Base-by-base conservation (phyloP, 2,888 invertebrate species). In the Rapana venosa region DNA sequence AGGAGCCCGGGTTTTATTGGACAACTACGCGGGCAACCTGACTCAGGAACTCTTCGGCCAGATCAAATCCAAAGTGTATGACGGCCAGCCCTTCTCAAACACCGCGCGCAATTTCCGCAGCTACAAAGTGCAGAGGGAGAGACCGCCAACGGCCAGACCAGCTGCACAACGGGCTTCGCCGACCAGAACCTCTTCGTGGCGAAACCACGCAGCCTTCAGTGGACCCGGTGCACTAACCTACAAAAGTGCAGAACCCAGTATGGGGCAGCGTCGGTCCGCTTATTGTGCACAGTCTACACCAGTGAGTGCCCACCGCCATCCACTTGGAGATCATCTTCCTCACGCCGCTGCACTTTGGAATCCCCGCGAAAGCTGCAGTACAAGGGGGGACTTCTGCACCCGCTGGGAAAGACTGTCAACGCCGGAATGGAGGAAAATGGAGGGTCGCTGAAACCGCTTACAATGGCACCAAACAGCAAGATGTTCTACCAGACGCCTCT, bases 271-370 rank as follows among this genome's bases (percentile, higher is more conserved):
- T 13, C 15, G 91, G 58, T 88, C 90, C 56, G 90, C 90, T 35
- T n/a, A n/a, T 90, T 91, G 6, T 93, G 92, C 85, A 90, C 88
- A 4, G 87, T 74, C 4, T 36, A 86, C 11, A 70, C 88, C 90
- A 93, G 61, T 77, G 93, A 70, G 93, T 92, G 87, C 92, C 94
- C 8, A 94, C 93, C 87, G 94, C 95, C 56, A 93, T 95, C 13
- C 95, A 94, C 0, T 91, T 95, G 58, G 95, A 95, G 89, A 91
- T 95, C 56, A 91, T 95, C 87, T 95, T 93, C 93, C 79, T 93
- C 89, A 95, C 94, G 0, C 95, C 95, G 0, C 92, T 95, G n/a
- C 88, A 91, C 17, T 88, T 26, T 95, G 95, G 95, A 95, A 95
- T 90, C n/a, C n/a, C 95, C 95, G 0, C 93, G 93, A 90, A 90